Evolutionary conservation across 2,113 vertebrate genomes (phyloP).

Genomic region (Elanus axillaris): DNA sequence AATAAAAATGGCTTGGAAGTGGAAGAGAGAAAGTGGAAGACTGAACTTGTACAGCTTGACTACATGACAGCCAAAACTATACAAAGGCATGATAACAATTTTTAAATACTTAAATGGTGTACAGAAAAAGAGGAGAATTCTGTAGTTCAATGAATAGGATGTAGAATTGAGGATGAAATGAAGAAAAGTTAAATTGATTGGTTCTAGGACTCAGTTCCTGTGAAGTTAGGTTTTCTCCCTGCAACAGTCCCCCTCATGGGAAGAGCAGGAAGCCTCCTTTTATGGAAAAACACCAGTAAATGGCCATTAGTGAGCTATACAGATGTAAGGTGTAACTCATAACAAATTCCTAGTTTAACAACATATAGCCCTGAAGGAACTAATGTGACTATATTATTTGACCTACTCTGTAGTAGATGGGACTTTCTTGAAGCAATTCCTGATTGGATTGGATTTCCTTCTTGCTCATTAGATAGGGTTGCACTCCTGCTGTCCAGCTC

Average conservation of each 20-base stretch:
- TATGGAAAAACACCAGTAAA: not conserved
- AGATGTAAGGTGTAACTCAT: not conserved
- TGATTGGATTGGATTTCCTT: not conserved
- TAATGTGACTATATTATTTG: not conserved
- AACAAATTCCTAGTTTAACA: not conserved
- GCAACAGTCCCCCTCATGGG: not conserved
- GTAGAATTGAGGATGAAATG: not conserved
- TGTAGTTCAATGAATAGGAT: not conserved
- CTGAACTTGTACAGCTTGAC: not conserved
- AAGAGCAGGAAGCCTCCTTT: not conserved
- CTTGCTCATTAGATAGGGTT: not conserved
- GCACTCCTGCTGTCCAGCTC: not conserved
- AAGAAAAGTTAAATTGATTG: not conserved
- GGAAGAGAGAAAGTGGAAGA: not conserved
- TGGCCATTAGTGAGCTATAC: not conserved
- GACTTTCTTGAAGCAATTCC: not conserved
- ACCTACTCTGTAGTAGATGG: not conserved
- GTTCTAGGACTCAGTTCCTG: not conserved
- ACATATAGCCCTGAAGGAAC: not conserved
- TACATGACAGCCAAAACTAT: not conserved
- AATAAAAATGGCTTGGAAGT: not conserved
- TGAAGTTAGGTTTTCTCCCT: not conserved
- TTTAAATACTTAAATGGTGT: not conserved
- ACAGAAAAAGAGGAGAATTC: not conserved
- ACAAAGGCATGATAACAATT: not conserved